Percentiles rank a stretch among this genome's conserved stretches.
These are phyloP conservation scores for Carterocephalus palaemon DNA, from an alignment of 2,888 invertebrate genomes.

Conservation along the genomic window DNA sequence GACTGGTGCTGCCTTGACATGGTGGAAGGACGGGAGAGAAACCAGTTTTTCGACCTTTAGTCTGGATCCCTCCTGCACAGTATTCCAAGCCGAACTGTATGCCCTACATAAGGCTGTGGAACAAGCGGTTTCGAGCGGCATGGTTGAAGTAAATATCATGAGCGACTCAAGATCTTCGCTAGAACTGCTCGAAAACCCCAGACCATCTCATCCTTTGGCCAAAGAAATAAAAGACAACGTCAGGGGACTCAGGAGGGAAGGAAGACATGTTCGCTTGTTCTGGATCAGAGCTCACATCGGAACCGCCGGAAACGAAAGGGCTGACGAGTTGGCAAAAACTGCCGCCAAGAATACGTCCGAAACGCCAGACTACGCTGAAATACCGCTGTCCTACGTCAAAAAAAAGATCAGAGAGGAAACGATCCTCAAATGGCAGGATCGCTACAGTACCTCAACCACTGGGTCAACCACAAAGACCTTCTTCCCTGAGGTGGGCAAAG, in stretches of 20 bases:
- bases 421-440: too few relatives aligned
- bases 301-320: conserved; percentile 17
- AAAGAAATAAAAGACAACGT: background rate
- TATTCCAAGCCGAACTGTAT: background rate
- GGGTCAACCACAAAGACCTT: too few relatives aligned
- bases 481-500: too few relatives aligned
- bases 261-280: conserved; percentile 10
- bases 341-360: background rate
- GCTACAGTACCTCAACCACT: too few relatives aligned
- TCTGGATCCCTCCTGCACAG: too few relatives aligned
- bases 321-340: background rate
- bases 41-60: too few relatives aligned
- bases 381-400: too few relatives aligned
- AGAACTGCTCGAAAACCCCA: conserved; percentile 3
- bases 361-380: background rate
- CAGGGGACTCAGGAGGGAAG: background rate
- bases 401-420: too few relatives aligned
- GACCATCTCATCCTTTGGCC: conserved; percentile 3
- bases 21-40: too few relatives aligned
- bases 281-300: conserved; percentile 20
- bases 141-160: too few relatives aligned
- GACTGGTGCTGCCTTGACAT: too few relatives aligned
- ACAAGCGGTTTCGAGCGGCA: too few relatives aligned
- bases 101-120: background rate
- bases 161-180: background rate